A percentile compares a stretch with the other conserved stretches of the same genome.
These are phyloP conservation scores for Potamarius usumacintae DNA, from an alignment of 2,113 vertebrate species.

Conservation along the genomic window DNA sequence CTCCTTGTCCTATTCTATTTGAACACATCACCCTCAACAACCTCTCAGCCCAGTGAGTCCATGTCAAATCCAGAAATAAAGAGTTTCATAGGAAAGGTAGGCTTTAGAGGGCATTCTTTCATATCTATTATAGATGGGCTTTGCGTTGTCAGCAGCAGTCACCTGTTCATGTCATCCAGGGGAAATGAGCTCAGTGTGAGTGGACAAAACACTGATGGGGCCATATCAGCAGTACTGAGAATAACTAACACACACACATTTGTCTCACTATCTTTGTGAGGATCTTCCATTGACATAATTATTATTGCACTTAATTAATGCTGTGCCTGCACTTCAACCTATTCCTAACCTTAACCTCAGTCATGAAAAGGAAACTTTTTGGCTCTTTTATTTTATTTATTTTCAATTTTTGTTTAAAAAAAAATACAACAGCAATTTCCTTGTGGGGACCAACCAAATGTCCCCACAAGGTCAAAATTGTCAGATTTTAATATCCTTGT, in stretches of 20 bases:
- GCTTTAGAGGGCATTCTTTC: constrained; percentile 62
- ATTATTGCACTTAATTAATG: too few relatives aligned
- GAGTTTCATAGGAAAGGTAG: constrained; percentile 37
- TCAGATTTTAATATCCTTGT: too few relatives aligned
- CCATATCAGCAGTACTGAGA: constrained; percentile 56
- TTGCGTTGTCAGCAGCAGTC: constrained; percentile 53
- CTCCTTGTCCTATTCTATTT: neutral
- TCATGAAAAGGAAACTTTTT: too few relatives aligned
- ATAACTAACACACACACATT: neutral
- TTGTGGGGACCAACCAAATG: too few relatives aligned
- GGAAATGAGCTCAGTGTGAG: constrained; percentile 54
- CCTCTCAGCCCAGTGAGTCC: neutral
- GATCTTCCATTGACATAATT: too few relatives aligned
- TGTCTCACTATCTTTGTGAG: too few relatives aligned
- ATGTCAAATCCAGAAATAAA: constrained; percentile 51
- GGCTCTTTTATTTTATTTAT: too few relatives aligned
- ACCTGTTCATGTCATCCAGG: constrained; percentile 62
- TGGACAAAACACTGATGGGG: constrained; percentile 57
- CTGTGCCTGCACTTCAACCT: too few relatives aligned
- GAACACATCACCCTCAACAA: neutral
- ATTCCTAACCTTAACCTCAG: too few relatives aligned
- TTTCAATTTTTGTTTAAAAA: neutral
- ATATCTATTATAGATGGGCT: constrained; percentile 68
- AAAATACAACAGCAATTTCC: too few relatives aligned
- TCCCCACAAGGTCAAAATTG: too few relatives aligned